Percentiles rank a stretch among this genome's conserved stretches.
phyloP scores from a whole-genome alignment of 1,140 invertebrate species.

The Zaprionus capensis region DNA sequence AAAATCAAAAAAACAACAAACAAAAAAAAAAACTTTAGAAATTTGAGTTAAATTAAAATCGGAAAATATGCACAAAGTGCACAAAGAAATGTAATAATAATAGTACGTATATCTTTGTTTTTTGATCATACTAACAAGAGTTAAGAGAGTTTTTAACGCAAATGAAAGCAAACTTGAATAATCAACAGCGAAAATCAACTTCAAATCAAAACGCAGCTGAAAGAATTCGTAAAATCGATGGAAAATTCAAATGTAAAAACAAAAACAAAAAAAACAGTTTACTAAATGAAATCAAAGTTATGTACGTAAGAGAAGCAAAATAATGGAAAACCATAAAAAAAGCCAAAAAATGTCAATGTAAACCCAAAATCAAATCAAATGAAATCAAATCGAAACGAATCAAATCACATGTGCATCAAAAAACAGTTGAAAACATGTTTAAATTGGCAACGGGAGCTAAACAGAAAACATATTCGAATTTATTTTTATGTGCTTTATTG shows the following conservation, averaged over 20 bases:
- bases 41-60: slow-evolving; percentile 16
- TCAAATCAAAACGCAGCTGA: slow-evolving; percentile 1
- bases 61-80: slow-evolving; percentile 5
- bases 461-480: slow-evolving; percentile 12
- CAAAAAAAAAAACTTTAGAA: slow-evolving; percentile 13
- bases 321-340: slow-evolving; percentile 1
- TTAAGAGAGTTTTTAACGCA: background rate
- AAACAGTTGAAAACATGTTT: slow-evolving; percentile 11
- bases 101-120: background rate
- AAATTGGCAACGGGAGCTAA: background rate
- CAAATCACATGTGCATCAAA: slow-evolving; percentile 8
- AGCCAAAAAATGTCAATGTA: slow-evolving; percentile 27
- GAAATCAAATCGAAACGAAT: slow-evolving; percentile 16
- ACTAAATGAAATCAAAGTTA: slow-evolving; percentile 1
- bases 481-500: slow-evolving; percentile 4
- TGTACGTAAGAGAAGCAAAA: background rate
- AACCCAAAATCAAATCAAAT: slow-evolving; percentile 16
- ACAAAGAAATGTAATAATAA: slow-evolving; percentile 12
- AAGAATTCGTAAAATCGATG: background rate
- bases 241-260: slow-evolving; percentile 1
- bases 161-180: background rate
- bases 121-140: background rate
- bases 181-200: slow-evolving; percentile 4
- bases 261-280: background rate
- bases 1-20: slow-evolving; percentile 31